Base-by-base conservation (phyloP, 2,797 vertebrate genomes). In the Coendou prehensilis region DNA sequence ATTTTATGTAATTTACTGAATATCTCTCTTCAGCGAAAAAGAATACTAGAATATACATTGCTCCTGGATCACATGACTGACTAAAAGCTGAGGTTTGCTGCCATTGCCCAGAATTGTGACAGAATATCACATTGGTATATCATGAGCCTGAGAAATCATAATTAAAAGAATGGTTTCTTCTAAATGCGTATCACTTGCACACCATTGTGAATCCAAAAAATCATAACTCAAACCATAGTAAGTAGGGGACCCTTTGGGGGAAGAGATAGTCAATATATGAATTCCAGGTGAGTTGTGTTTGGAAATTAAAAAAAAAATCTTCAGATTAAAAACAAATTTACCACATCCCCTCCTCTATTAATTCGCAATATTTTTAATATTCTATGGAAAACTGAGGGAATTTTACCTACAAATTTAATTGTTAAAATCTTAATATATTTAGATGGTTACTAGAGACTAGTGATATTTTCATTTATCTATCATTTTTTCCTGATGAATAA, bases 1-100 rank as follows among this genome's bases (percentile, higher is more conserved):
- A 18, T 28, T 26, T 54, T 10, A n/a, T 37, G 23, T 28, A 26
- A 71, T 30, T 64, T 64, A 56, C 28, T 71, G 64, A 87, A 28
- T 54, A 15, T 17, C 5, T 56, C 8, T 28, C 7, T 86, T 20
- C 15, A n/a, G 33, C 13, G 7, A 67, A n/a, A 37, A 13, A 22
- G 18, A 28, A 28, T 18, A 5, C 15, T 30, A 26, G 4, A 63
- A 26, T 17, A 17, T 28, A 6, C 5, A 9, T 84, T 64, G 59
- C 2, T 9, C 20, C 18, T 9, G 14, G 5, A 33, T 50, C 17
- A 5, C 5, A 17, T 18, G 20, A 4, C n/a, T 30, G 5, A 28
- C 7, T n/a, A 41, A 22, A 13, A 30, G 5, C 9, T 87, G 41
- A 30, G 23, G 67, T 11, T 71, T 54, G 14, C 23, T 73, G 50